phyloP scores from a whole-genome alignment of 2,888 invertebrate genomes.

The Aporophyla lueneburgensis region DNA sequence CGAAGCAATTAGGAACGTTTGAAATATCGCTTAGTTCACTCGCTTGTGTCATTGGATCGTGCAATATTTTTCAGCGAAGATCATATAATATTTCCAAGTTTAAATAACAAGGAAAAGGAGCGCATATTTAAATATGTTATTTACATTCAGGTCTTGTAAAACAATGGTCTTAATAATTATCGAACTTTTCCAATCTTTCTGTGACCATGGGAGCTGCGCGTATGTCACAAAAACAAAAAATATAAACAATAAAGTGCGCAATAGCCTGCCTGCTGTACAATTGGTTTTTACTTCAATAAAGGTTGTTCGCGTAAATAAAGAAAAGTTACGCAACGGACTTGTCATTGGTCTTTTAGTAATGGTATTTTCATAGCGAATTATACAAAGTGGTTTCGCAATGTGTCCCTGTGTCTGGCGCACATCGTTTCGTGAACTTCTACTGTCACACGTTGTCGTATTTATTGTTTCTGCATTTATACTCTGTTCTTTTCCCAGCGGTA shows the following conservation, averaged over 20 bases:
- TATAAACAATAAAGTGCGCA: conserved; percentile 45
- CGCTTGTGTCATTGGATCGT: not conserved
- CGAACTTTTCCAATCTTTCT: conserved; percentile 38
- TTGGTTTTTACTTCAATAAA: conserved; percentile 45
- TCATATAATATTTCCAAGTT: not conserved
- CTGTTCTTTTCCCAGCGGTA: conserved; percentile 23
- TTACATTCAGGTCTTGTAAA: conserved; percentile 2
- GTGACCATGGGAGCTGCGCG: conserved; percentile 22
- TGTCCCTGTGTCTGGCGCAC: conserved; percentile 26
- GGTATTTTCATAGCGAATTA: conserved; percentile 53
- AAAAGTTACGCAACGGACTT: conserved; percentile 47
- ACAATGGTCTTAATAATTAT: conserved; percentile 29
- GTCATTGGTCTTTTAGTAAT: conserved; percentile 60
- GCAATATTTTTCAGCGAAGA: conserved; percentile 4
- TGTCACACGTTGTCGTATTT: conserved; percentile 17
- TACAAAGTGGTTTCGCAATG: conserved; percentile 54
- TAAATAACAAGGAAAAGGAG: conserved; percentile 3
- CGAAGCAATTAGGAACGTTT: conserved; percentile 30
- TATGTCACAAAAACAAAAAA: conserved; percentile 26
- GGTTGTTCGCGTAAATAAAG: conserved; percentile 53
- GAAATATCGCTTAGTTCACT: conserved; percentile 3
- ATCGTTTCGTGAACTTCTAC: conserved; percentile 11
- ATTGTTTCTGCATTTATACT: conserved; percentile 5
- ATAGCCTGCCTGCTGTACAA: conserved; percentile 25
- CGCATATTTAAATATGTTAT: conserved; percentile 1